A percentile compares a stretch with the other conserved stretches of the same genome.
These are phyloP conservation scores for Diprion similis DNA, from an alignment of 1,140 invertebrate genomes.

Conservation along the genomic window DNA sequence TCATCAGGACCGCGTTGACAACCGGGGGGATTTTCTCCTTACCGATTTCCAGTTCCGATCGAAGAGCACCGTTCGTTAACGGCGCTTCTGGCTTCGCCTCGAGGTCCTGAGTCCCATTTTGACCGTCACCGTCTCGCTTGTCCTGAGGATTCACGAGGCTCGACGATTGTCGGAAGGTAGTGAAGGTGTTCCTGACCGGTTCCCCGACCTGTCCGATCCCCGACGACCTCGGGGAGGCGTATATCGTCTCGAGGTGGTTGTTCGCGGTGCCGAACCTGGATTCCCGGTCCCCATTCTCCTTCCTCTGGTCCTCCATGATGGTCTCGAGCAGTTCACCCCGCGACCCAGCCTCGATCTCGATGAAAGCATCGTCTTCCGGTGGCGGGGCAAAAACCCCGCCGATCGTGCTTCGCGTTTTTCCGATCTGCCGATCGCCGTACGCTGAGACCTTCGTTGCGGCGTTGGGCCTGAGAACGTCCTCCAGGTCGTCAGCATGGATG, in stretches of 20 bases:
- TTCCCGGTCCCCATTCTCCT: not conserved
- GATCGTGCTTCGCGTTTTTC: not conserved
- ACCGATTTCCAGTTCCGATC: too few species aligned
- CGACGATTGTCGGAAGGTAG: not conserved
- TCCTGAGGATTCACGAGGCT: too few species aligned
- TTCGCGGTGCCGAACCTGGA: not conserved
- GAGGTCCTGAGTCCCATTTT: not conserved
- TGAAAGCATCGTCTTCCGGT: conserved; percentile 26
- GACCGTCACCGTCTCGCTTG: not conserved
- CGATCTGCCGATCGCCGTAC: conserved; percentile 39
- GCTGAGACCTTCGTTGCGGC: conserved; percentile 33
- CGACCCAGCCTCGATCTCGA: conserved; percentile 25
- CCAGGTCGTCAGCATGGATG: conserved; percentile 43
- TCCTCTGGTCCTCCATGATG: conserved; percentile 31
- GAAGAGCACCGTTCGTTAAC: too few species aligned
- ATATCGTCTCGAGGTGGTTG: not conserved
- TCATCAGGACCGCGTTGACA: conserved; percentile 47
- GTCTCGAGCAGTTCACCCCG: conserved; percentile 36
- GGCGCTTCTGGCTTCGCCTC: not conserved
- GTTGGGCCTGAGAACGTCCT: conserved; percentile 38
- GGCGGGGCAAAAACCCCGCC: conserved; percentile 8
- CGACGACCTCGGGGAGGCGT: not conserved
- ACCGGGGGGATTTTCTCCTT: conserved; percentile 21
- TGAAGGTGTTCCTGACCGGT: not conserved
- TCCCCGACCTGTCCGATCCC: not conserved